Evolutionary conservation across 2,888 invertebrate genomes (phyloP), one percentile per base, ranked within the genome.

Genomic region (Torymus tubicola): DNA sequence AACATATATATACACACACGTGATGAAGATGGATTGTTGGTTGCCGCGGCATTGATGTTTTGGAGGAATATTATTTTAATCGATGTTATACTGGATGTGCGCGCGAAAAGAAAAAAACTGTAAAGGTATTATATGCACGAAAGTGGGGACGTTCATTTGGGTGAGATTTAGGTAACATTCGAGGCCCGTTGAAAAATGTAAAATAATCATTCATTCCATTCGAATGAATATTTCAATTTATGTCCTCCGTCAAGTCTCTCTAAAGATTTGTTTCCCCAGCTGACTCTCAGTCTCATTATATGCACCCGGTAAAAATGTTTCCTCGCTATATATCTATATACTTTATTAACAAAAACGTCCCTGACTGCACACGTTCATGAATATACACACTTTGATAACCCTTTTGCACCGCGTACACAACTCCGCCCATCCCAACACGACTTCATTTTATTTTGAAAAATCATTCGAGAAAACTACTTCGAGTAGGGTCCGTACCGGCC

Each of bases 381-480:
- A 78, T 78, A 78, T 78, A 78, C 60, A 67, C 31, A 31, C 52
- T 58, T 65, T 13, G 63, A 42, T 42, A 42, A 0, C 18, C 42
- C 42, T 18, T 67, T 21, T 53, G 42, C 11, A 31, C 67, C 67
- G 31, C 69, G 52, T 16, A 14, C 8, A 24, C 31, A 13, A n/a
- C 2, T 60, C 12, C 16, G 18, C 31, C 55, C 65, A 18, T 21
- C 3, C 14, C 65, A 55, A 75, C 63, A 75, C 63, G 58, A 68
- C 74, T 74, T 74, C 18, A 70, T 74, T 74, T 69, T 21, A 12
- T 53, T 57, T 63, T 64, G 58, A 80, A 75, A 74, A 74, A 69
- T 70, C 69, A 68, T 16, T 55, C 61, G 13, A 24, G 55, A 68
- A 65, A 72, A 60, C 13, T 63, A 13, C 18, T 24, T 21, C 8